Evolutionary conservation across 2,113 vertebrate species (phyloP), one percentile per base, ranked within the genome.

Genomic region (Archocentrus centrarchus): DNA sequence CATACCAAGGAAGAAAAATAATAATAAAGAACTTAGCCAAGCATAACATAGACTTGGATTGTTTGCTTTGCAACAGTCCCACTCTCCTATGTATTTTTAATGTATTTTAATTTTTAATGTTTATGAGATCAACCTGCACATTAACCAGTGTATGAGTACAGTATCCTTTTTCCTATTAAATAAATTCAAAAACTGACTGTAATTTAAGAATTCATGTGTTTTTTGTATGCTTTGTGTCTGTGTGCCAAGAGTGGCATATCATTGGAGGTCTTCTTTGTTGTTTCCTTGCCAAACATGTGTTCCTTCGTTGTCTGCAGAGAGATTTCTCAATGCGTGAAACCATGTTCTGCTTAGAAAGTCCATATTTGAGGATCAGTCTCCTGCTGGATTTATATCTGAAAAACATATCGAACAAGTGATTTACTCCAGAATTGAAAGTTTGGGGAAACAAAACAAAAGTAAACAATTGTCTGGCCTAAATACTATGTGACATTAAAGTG

Each of bases 211-310:
- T 68, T n/a, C 70, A 70, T 58, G 37, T 68, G 77, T 24, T 77
- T 80, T 89, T 77, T 27, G 60, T 89, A 70, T 68, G 68, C 22
- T 32, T 63, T 17, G 11, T 53, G 60, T 79, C 77, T 77, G 37
- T 75, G 22, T 66, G 41, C 76, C 39, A 32, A 32, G 35, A 44
- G 63, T 79, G 77, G 80, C 41, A 53, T 66, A 59, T 80, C 35
- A 47, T 82, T 32, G 83, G 78, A 80, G 59, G 13, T 64, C 78
- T 44, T 61, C 37, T 70, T 78, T 78, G 76, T 84, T 88, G 76
- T 75, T 83, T 73, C 84, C 50, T 62, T 41, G 86, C 86, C 86
- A 89, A 87, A 55, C 86, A 90, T 77, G 14, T 87, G 89, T 68
- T 89, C 55, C 10, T 59, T 53, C 50, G 18, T 37, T 62, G 41